A percentile compares a stretch with the other conserved stretches of the same genome.
These are phyloP conservation scores for Potamilus streckersoni DNA, from an alignment of 1,140 invertebrate species.

Conservation along the genomic window DNA sequence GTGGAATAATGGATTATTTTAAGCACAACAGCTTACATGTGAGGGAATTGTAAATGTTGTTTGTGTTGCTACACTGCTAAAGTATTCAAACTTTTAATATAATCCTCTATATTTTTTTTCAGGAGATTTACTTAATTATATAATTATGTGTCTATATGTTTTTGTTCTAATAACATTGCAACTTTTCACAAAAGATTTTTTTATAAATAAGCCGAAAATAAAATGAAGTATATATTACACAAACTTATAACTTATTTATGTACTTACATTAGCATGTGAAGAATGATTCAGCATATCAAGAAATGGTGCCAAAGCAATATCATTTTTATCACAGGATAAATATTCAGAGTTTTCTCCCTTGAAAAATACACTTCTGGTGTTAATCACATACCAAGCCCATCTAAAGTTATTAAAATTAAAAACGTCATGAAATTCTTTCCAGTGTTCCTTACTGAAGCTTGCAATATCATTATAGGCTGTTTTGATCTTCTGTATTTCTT, in stretches of 20 bases:
- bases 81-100: too few species aligned
- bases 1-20: too few species aligned
- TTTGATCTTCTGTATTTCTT: constrained; percentile 29
- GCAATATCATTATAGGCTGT: constrained; percentile 22
- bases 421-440: constrained; percentile 26
- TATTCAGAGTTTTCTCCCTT: constrained; percentile 23
- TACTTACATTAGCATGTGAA: constrained; percentile 65
- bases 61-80: too few species aligned
- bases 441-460: constrained; percentile 28
- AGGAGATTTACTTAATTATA: too few species aligned
- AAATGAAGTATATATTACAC: not conserved
- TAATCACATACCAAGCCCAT: constrained; percentile 80
- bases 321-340: constrained; percentile 59
- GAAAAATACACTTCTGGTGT: constrained; percentile 78
- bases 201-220: too few species aligned
- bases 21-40: too few species aligned
- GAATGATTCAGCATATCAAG: constrained; percentile 85
- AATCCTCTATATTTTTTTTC: too few species aligned
- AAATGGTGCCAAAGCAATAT: constrained; percentile 80
- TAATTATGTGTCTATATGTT: too few species aligned
- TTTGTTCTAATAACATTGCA: too few species aligned
- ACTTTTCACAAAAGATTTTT: too few species aligned
- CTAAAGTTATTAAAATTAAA: constrained; percentile 50
- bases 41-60: too few species aligned
- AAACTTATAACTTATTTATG: not conserved